Evolutionary conservation across 2,797 vertebrate species (phyloP).

Genomic region (Mionectes olivaceus): DNA sequence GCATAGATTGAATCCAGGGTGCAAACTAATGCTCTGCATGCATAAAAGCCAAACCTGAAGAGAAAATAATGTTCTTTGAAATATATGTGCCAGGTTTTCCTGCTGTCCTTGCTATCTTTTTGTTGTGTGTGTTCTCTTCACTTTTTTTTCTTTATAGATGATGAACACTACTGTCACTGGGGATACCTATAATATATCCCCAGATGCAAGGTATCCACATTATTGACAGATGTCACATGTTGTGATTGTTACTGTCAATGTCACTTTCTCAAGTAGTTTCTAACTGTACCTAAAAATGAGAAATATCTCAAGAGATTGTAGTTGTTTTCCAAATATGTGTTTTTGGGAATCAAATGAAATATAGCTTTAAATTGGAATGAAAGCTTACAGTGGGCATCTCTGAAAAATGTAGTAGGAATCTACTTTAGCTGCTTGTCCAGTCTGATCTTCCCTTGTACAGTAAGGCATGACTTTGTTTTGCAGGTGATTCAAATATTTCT

Average conservation of each 20-base stretch:
- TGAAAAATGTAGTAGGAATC: background rate
- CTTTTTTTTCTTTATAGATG: background rate
- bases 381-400: background rate
- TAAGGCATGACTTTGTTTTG: background rate
- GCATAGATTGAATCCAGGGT: background rate
- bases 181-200: background rate
- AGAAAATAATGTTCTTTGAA: background rate
- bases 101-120: background rate
- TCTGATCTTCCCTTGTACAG: background rate
- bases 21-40: background rate
- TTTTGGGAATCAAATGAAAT: background rate
- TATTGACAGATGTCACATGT: background rate
- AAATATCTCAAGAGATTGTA: background rate
- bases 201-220: background rate
- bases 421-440: background rate
- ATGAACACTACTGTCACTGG: background rate
- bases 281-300: background rate
- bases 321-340: background rate
- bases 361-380: background rate
- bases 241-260: background rate
- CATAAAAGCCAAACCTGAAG: background rate
- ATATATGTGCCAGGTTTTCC: background rate
- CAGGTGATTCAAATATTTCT: background rate
- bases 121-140: fast-evolving
- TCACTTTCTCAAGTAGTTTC: background rate